phyloP scores from a whole-genome alignment of 2,888 invertebrate species.

The Pyrochroa serraticornis region DNA sequence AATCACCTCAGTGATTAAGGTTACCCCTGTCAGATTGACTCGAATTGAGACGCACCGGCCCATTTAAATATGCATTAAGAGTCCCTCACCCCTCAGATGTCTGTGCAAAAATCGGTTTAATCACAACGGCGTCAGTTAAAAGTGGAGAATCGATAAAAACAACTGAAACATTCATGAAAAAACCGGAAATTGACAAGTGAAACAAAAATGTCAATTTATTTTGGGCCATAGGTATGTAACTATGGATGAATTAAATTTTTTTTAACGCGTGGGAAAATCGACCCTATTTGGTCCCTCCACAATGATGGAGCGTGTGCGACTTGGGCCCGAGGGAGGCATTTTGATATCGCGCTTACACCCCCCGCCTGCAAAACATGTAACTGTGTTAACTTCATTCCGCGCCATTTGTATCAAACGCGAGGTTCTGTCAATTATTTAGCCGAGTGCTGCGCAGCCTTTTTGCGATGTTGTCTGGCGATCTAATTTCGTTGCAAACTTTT shows the following conservation, averaged over 20 bases:
- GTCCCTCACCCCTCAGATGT: neutral
- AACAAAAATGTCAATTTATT: constrained; percentile 38
- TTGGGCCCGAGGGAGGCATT: constrained; percentile 37
- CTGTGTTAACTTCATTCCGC: constrained; percentile 40
- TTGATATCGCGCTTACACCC: constrained; percentile 40
- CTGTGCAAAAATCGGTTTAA: neutral
- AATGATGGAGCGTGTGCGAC: neutral
- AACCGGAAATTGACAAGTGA: constrained; percentile 29
- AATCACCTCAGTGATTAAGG: too few relatives aligned
- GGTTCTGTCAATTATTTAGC: constrained; percentile 19
- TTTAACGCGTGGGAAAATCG: neutral
- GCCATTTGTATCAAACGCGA: constrained; percentile 30
- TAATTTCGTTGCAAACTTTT: too few relatives aligned
- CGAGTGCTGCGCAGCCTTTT: neutral
- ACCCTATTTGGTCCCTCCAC: neutral
- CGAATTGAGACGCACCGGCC: too few relatives aligned
- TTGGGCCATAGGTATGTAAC: constrained; percentile 13
- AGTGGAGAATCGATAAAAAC: too few relatives aligned
- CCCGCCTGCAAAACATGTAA: constrained; percentile 31
- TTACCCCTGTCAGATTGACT: too few relatives aligned
- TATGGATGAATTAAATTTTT: constrained; percentile 8
- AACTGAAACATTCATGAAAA: constrained; percentile 13
- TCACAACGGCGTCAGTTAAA: too few relatives aligned
- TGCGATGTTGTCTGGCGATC: too few relatives aligned
- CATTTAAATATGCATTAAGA: too few relatives aligned